A percentile compares a stretch with the other conserved stretches of the same genome.
phyloP scores from a whole-genome alignment of 2,113 vertebrate species.

The Casuarius casuarius region DNA sequence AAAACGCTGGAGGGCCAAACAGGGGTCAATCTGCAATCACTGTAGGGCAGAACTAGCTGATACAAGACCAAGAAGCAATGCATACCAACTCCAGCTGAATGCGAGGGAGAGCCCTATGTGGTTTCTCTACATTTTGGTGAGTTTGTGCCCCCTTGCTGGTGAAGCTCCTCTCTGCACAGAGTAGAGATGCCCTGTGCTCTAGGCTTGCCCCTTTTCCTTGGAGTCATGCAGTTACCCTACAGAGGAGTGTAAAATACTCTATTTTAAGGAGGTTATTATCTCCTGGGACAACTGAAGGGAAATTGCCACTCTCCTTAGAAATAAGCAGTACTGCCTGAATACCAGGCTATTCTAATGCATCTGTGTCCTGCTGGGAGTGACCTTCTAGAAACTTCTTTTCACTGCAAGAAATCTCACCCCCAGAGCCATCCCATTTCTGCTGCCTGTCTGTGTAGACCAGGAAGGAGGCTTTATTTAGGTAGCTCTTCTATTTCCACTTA shows the following conservation, averaged over 20 bases:
- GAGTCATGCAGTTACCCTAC: rapidly evolving
- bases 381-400: constrained; percentile 57
- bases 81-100: rapidly evolving
- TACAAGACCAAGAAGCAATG: not conserved
- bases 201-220: not conserved
- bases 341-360: constrained; percentile 17
- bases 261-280: constrained; percentile 46
- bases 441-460: not conserved
- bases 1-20: not conserved
- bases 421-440: constrained; percentile 28
- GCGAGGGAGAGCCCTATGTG: not conserved
- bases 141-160: not conserved
- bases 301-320: constrained; percentile 30
- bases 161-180: not conserved
- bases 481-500: constrained; percentile 16
- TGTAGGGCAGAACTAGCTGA: not conserved
- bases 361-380: constrained; percentile 52
- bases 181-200: not conserved
- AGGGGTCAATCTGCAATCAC: not conserved
- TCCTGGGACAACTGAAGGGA: constrained; percentile 15
- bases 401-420: not conserved
- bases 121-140: not conserved
- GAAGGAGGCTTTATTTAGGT: constrained; percentile 4
- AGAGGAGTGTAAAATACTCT: not conserved
- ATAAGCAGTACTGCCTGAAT: constrained; percentile 32